Conservation (phyloP, 2,113 vertebrate species). For the Syngnathus typhle region DNA sequence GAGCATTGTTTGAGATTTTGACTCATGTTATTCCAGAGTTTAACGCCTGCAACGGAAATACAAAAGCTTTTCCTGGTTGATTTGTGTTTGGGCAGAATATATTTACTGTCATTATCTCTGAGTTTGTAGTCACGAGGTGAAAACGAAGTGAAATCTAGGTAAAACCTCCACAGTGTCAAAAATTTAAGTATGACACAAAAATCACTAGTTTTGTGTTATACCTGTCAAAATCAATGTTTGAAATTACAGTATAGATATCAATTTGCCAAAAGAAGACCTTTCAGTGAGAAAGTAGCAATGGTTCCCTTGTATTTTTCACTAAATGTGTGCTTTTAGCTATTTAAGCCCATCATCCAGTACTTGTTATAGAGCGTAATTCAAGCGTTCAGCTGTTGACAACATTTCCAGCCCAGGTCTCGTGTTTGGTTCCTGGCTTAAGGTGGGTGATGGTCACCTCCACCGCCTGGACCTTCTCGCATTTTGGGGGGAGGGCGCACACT, state of each 20-base stretch:
- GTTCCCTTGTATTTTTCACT: background rate
- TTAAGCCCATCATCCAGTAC: background rate
- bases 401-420: slow-evolving; percentile 89
- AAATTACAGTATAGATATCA: background rate
- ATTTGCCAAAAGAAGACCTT: slow-evolving; percentile 1
- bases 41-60: too few species aligned
- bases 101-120: too few species aligned
- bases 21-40: too few species aligned
- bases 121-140: too few species aligned
- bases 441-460: slow-evolving; percentile 94
- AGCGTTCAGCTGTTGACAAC: slow-evolving; percentile 75
- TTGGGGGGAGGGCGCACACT: slow-evolving; percentile 89
- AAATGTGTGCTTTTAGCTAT: background rate
- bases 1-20: too few species aligned
- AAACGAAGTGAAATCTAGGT: too few species aligned
- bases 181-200: slow-evolving; percentile 10
- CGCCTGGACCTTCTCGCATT: slow-evolving; percentile 86
- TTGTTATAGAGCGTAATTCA: too few species aligned
- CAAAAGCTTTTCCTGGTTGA: too few species aligned
- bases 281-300: slow-evolving; percentile 4
- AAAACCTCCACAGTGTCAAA: background rate
- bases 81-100: too few species aligned
- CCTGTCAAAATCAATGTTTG: slow-evolving; percentile 2
- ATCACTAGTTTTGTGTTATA: background rate
- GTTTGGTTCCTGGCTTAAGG: slow-evolving; percentile 84